Base-by-base conservation (phyloP, 1,140 invertebrate species). In the Neotoxoptera formosana region DNA sequence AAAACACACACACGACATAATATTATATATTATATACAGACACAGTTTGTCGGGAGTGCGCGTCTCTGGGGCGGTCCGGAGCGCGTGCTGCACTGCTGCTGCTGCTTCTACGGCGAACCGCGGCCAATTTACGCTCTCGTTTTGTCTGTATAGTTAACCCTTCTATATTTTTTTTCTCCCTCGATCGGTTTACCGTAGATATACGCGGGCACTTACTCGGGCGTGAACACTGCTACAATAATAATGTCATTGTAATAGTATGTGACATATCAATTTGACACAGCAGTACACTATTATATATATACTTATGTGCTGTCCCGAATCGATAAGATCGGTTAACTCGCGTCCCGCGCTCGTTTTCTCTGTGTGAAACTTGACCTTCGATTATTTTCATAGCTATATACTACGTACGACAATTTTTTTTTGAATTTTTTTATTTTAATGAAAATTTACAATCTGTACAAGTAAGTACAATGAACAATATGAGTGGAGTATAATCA, bases 51-150 rank as follows among this genome's bases (percentile, higher is more conserved):
- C 83, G 36, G 83, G 4, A 45, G 45, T 47, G 25, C 30, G 36
- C 83, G 83, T 86, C 36, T 86, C 60, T 76, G n/a, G 23, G 84
- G 36, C 84, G 45, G 45, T 47, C 41, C 30, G 17, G 45, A 23
- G 30, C 41, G 84, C 45, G 84, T 86, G 84, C 25, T 86, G 84
- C 83, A 25, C 83, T 76, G 60, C 60, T n/a, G 30, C 14, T 76
- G 60, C 9, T 60, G 56, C 25, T 30, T 11, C 56, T 21, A 36
- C 25, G 84, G n/a, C n/a, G n/a, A n/a, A 47, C 84, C 45, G 45
- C 45, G 41, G 84, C 84, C 41, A 86, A 86, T 86, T 86, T 86
- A 47, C 45, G 25, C 14, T 23, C 84, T n/a, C 84, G 84, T 86
- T 86, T 76, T 76, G 60, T 76, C 17, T n/a, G 14, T 76, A n/a